Evolutionary conservation across 2,797 vertebrate species (phyloP).

Genomic region (Danio aesculapii): DNA sequence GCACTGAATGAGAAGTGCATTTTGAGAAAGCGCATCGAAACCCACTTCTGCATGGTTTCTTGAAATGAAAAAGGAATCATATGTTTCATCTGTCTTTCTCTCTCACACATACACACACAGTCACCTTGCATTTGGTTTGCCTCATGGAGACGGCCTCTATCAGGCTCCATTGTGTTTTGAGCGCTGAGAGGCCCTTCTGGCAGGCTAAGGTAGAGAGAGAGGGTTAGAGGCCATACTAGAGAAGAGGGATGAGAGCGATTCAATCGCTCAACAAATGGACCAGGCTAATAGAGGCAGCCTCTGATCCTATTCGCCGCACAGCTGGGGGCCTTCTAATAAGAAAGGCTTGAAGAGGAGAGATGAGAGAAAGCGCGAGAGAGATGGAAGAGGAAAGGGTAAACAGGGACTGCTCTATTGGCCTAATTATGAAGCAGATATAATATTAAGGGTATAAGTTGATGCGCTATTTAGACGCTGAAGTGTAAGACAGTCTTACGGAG

Average conservation of each 20-base stretch:
- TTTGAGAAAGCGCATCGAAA: neutral
- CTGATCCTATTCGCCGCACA: conserved; percentile 81
- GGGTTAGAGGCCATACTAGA: conserved; percentile 65
- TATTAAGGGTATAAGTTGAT: conserved; percentile 45
- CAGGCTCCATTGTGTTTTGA: conserved; percentile 63
- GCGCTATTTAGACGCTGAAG: conserved; percentile 25
- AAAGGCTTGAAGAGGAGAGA: conserved; percentile 72
- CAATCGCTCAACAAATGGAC: conserved; percentile 83
- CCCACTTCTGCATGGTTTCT: conserved; percentile 17
- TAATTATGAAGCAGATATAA: conserved; percentile 49
- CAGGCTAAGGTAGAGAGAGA: conserved; percentile 66
- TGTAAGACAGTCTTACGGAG: neutral
- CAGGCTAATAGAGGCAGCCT: conserved; percentile 81
- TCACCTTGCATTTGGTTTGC: conserved; percentile 64
- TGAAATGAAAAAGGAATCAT: conserved; percentile 54
- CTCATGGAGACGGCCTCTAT: conserved; percentile 62
- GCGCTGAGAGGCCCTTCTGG: conserved; percentile 64
- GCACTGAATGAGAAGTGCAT: conserved; percentile 58
- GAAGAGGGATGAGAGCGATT: conserved; percentile 79
- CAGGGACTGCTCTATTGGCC: conserved; percentile 61
- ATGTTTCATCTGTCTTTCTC: conserved; percentile 6
- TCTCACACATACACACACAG: conserved; percentile 38
- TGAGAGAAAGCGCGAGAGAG: conserved; percentile 49
- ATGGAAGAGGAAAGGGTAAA: conserved; percentile 49
- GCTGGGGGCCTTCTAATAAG: conserved; percentile 82